Conservation (phyloP, 2,113 vertebrate species). For the Elephantulus edwardii region DNA sequence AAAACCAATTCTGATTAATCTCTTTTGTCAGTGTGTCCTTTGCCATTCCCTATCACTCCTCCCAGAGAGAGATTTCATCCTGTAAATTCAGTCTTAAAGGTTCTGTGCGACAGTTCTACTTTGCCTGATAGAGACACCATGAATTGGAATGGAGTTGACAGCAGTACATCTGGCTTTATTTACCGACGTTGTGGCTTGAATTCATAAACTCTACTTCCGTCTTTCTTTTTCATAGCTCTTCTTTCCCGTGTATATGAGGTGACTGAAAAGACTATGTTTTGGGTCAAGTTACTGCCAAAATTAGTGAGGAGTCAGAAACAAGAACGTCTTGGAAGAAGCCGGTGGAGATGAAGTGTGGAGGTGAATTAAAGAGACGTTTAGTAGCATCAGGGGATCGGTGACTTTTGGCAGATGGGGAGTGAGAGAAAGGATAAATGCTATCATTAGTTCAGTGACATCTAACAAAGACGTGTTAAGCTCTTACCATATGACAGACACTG, state of each 20-base stretch:
- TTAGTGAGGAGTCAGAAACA: not conserved
- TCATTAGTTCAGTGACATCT: not conserved
- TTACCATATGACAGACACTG: not conserved
- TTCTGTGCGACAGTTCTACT: no score
- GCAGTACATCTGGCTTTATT: no score
- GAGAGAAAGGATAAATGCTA: not conserved
- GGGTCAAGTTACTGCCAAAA: not conserved
- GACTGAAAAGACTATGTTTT: not conserved
- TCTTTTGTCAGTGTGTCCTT: no score
- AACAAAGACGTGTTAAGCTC: not conserved
- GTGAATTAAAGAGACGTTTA: not conserved
- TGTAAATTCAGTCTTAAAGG: no score
- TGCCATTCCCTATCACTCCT: no score
- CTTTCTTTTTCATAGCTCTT: not conserved
- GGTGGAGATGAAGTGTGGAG: not conserved
- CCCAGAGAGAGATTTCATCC: no score
- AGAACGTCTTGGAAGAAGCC: not conserved
- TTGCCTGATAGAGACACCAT: no score
- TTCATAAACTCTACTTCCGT: not conserved
- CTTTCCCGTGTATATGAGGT: not conserved
- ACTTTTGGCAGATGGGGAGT: not conserved
- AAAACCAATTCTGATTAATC: no score
- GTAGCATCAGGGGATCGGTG: not conserved
- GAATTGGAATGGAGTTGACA: no score
- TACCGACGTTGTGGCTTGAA: not conserved